phyloP scores from a whole-genome alignment of 1,140 invertebrate species.

The Drosophila jambulina region DNA sequence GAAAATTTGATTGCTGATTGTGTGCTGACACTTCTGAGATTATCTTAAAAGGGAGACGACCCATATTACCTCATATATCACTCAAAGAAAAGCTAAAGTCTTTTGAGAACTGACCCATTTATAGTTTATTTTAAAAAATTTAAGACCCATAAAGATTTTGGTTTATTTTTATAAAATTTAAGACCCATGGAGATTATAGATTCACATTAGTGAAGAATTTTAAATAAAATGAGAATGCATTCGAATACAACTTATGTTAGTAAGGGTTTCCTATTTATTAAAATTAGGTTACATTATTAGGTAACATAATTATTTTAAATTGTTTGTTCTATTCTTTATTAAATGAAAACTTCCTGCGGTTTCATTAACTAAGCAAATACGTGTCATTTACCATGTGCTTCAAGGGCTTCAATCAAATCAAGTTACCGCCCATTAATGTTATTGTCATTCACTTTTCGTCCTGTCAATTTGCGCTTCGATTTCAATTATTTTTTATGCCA shows the following conservation, averaged over 20 bases:
- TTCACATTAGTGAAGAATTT: not conserved
- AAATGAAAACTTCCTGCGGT: not conserved
- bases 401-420: slow-evolving; percentile 17
- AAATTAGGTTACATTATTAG: not conserved
- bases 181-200: not conserved
- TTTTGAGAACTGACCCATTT: slow-evolving; percentile 15
- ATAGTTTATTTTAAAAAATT: slow-evolving; percentile 4
- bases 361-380: slow-evolving; percentile 41
- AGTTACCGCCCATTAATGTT: slow-evolving; percentile 23
- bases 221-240: not conserved
- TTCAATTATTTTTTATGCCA: slow-evolving; percentile 49
- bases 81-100: not conserved
- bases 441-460: slow-evolving; percentile 40
- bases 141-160: not conserved
- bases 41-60: not conserved
- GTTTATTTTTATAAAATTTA: not conserved
- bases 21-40: slow-evolving; percentile 20
- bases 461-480: slow-evolving; percentile 48
- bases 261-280: not conserved
- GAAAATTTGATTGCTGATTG: slow-evolving; percentile 10
- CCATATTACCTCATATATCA: slow-evolving; percentile 5
- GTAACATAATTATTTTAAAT: not conserved
- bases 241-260: not conserved
- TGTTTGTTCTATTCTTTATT: too few species aligned
- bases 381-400: not conserved